Evolutionary conservation across 1,140 invertebrate genomes (phyloP), one percentile per base, ranked within the genome.

Genomic region (Aleiodes sp.): DNA sequence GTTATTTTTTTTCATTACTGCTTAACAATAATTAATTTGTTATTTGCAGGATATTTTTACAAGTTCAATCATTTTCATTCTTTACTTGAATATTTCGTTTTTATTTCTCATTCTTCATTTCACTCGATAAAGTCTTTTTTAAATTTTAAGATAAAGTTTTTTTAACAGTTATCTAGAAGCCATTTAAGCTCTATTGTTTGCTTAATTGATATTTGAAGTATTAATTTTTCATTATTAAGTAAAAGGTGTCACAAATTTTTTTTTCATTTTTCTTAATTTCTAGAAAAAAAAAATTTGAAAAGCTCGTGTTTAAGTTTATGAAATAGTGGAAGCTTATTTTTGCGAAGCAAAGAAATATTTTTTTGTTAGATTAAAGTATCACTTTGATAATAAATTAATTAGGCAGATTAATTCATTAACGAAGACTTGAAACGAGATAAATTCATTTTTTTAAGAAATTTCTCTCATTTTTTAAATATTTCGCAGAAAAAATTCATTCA

Each of bases 1-100:
- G 41, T 65, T 31, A 31, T 41, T 21, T 56, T 12, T 31, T 43
- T 21, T 63, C 19, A 63, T 63, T 63, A 63, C 7, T 63, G 35
- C 61, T 63, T 63, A 63, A 39, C 35, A 63, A 63, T 63, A 63
- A n/a, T 14, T 9, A 16, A 63, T 37, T 63, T 63, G 26, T 65
- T 41, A 33, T 46, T 65, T 31, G 29, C 28, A 29, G 46, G 29
- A 52, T 65, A 52, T 33, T 24, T 14, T 46, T 35, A 12, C 33
- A 35, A 7, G 12, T 12, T 4, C 24, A 60, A 33, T 35, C 16
- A 29, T 33, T 31, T 26, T 21, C 21, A 14, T 35, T 61, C 1
- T 61, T 61, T 61, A 16, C 2, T 61, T 31, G 8, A 60, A 60
- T 41, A 33, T 41, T 60, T 4, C 31, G n/a, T 33, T 8, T 60